phyloP scores from a whole-genome alignment of 1,140 invertebrate species.

The Acarapis woodi region DNA sequence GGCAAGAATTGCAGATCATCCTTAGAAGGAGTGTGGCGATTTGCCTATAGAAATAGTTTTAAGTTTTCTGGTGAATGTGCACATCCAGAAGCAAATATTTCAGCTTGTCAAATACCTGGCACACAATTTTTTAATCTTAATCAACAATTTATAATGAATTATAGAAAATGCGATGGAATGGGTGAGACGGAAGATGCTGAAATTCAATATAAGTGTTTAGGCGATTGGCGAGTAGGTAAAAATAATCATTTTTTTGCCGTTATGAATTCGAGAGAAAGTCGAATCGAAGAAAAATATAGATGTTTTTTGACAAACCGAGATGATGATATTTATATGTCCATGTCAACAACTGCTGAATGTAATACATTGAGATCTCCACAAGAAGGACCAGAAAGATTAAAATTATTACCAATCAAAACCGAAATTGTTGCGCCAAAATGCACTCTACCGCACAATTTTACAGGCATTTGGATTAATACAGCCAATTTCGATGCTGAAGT shows the following conservation, averaged over 20 bases:
- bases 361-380: slow-evolving; percentile 70
- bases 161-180: slow-evolving; percentile 54
- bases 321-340: slow-evolving; percentile 61
- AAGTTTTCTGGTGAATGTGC: slow-evolving; percentile 68
- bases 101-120: slow-evolving; percentile 77
- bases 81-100: slow-evolving; percentile 54
- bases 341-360: slow-evolving; percentile 69
- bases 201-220: slow-evolving; percentile 69
- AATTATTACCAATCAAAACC: slow-evolving; percentile 36
- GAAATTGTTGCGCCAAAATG: slow-evolving; percentile 69
- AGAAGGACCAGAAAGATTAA: slow-evolving; percentile 56
- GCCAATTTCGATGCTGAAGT: slow-evolving; percentile 82
- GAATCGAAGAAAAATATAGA: slow-evolving; percentile 68
- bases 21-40: slow-evolving; percentile 77
- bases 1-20: slow-evolving; percentile 72
- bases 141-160: slow-evolving; percentile 85
- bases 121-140: slow-evolving; percentile 85
- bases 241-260: slow-evolving; percentile 86
- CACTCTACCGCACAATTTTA: slow-evolving; percentile 66
- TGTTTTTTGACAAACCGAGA: slow-evolving; percentile 80
- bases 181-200: slow-evolving; percentile 61
- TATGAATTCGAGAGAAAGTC: slow-evolving; percentile 69
- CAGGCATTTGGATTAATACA: slow-evolving; percentile 82
- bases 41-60: slow-evolving; percentile 60
- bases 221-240: slow-evolving; percentile 79